Percentiles rank a stretch among this genome's conserved stretches.
Conservation (phyloP, 1,140 invertebrate genomes). For the Lepidurus packardi region DNA sequence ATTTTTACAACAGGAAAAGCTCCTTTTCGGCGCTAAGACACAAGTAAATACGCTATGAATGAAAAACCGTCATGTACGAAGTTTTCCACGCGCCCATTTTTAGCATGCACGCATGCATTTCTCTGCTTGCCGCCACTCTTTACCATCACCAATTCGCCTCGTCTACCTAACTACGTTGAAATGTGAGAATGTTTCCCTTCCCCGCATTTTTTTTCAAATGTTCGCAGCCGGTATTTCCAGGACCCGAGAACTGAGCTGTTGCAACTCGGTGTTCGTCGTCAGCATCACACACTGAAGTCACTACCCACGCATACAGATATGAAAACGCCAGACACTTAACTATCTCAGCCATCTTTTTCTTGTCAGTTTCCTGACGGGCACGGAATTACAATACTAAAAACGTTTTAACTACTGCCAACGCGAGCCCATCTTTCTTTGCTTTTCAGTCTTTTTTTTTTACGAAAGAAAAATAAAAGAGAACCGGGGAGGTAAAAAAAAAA, state of each 20-base stretch:
- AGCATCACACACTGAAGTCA: background rate
- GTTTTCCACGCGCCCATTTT: background rate
- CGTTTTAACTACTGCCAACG: background rate
- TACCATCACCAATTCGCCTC: background rate
- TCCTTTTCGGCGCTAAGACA: too few species aligned
- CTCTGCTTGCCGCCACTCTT: background rate
- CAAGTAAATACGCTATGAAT: background rate
- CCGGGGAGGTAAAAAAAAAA: background rate
- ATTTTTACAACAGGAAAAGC: too few species aligned
- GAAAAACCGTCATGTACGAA: background rate
- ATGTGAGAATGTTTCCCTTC: background rate
- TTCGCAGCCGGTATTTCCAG: conserved; percentile 1
- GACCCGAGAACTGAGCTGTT: background rate
- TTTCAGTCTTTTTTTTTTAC: background rate
- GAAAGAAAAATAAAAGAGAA: too few species aligned
- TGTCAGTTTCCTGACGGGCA: background rate
- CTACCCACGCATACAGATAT: background rate
- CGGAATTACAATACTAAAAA: background rate
- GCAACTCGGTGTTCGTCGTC: conserved; percentile 11
- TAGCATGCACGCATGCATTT: too few species aligned
- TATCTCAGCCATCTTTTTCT: background rate
- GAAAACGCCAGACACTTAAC: background rate
- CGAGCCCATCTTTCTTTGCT: background rate
- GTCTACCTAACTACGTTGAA: background rate
- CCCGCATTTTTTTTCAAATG: background rate